These are phyloP conservation scores for Oreochromis grahami DNA, from an alignment of 2,797 vertebrate genomes.

Conservation along the genomic window DNA sequence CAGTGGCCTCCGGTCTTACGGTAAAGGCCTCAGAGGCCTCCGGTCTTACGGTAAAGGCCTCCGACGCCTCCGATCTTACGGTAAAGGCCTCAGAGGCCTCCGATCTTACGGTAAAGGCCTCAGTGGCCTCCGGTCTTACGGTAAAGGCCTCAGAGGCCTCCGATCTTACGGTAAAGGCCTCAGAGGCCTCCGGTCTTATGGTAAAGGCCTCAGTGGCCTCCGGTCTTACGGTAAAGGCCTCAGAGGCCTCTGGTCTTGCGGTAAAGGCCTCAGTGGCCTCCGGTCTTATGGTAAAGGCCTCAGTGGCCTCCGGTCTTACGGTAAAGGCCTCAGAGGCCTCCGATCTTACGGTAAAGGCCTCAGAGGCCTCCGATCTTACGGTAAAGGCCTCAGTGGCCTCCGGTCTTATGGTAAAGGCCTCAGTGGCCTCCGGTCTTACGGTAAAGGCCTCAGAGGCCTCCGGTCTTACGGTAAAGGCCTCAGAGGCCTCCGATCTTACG, in stretches of 20 bases:
- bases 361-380: fast-evolving
- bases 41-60: fast-evolving
- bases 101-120: fast-evolving
- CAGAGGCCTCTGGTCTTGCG: fast-evolving
- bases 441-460: too few relatives aligned
- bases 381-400: neutral
- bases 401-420: fast-evolving
- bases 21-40: neutral
- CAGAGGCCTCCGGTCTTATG: fast-evolving
- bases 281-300: fast-evolving
- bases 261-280: neutral
- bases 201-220: neutral
- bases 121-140: fast-evolving
- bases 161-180: fast-evolving
- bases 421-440: fast-evolving
- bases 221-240: fast-evolving
- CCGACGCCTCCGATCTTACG: fast-evolving
- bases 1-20: fast-evolving
- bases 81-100: neutral
- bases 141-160: neutral
- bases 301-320: fast-evolving
- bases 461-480: too few relatives aligned
- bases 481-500: too few relatives aligned
- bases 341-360: fast-evolving
- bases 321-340: neutral